Percentiles rank a stretch among this genome's conserved stretches.
phyloP scores from a whole-genome alignment of 2,113 vertebrate species.

The Brevimyrus niger region DNA sequence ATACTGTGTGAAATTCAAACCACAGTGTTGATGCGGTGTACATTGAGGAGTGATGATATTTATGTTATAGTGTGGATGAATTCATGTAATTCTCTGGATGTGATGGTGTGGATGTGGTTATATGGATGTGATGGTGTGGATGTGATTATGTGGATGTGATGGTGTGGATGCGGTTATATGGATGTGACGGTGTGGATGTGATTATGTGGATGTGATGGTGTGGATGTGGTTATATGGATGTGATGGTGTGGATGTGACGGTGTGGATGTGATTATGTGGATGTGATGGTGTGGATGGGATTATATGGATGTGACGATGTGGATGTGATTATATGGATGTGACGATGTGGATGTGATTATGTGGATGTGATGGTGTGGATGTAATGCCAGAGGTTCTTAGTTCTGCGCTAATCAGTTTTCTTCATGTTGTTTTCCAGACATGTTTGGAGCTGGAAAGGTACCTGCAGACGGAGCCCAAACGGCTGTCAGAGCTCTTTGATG shows the following conservation, averaged over 20 bases:
- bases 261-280: too few species aligned
- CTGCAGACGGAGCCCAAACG: constrained; percentile 92
- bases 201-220: background rate
- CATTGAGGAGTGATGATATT: background rate
- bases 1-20: background rate
- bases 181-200: background rate
- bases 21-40: background rate
- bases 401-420: constrained; percentile 36
- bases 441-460: constrained; percentile 93
- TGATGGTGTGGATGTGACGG: background rate
- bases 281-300: too few species aligned
- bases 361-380: background rate
- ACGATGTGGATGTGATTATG: too few species aligned
- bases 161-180: background rate
- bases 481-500: constrained; percentile 85
- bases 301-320: too few species aligned
- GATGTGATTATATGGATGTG: too few species aligned
- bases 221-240: background rate
- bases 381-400: constrained; percentile 4
- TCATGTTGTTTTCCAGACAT: constrained; percentile 64
- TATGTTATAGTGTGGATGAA: background rate
- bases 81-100: background rate
- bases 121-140: background rate
- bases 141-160: background rate
- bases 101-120: background rate